Conservation (phyloP, 35 echinoderm and acorn worm genomes). For the Ophiothrix spiculata region DNA sequence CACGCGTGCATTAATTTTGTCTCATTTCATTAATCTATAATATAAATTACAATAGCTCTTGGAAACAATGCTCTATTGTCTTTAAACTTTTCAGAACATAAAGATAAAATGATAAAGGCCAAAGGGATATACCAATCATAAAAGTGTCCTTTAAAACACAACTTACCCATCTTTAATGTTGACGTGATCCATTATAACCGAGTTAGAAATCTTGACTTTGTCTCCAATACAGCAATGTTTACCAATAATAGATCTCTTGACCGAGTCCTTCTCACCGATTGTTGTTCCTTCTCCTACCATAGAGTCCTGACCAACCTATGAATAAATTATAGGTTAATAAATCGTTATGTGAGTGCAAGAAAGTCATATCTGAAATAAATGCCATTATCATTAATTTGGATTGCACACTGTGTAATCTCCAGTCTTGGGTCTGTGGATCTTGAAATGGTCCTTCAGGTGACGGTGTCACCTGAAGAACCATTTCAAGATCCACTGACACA, state of each 20-base stretch:
- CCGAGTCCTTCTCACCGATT: constrained; percentile 79
- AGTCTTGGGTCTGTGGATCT: no score
- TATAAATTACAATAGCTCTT: not conserved
- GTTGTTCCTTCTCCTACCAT: constrained; percentile 84
- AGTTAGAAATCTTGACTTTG: constrained; percentile 89
- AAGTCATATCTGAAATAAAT: no score
- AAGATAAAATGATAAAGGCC: not conserved
- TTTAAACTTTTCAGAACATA: not conserved
- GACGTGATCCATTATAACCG: constrained; percentile 96
- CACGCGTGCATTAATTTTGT: not conserved
- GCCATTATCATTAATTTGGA: no score
- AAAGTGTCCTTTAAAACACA: not conserved
- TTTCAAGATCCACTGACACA: no score
- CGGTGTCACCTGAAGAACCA: no score
- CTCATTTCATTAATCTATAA: not conserved
- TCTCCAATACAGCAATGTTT: constrained; percentile 91
- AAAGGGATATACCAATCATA: not conserved
- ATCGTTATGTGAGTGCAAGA: no score
- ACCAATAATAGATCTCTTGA: constrained; percentile 94
- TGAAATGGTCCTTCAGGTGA: no score
- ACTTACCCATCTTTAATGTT: constrained; percentile 94
- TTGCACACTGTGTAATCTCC: no score
- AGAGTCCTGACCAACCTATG: constrained; percentile 85
- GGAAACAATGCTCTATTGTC: not conserved
- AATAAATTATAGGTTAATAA: no score